These are phyloP conservation scores for Epinephelus coioides DNA, from an alignment of 2,797 vertebrate species.

Conservation along the genomic window DNA sequence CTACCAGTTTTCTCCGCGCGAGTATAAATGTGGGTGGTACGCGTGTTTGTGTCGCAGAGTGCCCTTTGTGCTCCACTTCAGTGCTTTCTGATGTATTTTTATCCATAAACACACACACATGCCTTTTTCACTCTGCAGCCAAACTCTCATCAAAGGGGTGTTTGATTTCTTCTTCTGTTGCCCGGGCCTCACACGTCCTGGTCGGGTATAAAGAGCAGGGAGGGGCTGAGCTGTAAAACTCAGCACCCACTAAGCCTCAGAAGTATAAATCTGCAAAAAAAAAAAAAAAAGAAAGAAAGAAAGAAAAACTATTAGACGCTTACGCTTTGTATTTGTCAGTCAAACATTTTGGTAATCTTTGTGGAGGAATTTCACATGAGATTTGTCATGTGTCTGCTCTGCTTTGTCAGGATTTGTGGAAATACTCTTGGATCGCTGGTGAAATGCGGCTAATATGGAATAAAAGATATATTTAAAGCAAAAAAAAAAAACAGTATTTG, in stretches of 20 bases:
- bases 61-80: conserved; percentile 64
- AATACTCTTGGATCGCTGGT: conserved; percentile 23
- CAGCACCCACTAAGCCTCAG: conserved; percentile 54
- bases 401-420: conserved; percentile 48
- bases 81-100: conserved; percentile 78
- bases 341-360: conserved; percentile 54
- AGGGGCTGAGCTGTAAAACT: conserved; percentile 63
- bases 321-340: conserved; percentile 64
- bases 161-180: conserved; percentile 78
- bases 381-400: conserved; percentile 46
- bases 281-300: neutral
- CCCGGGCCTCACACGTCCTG: conserved; percentile 66
- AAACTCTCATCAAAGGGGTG: conserved; percentile 78
- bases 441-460: conserved; percentile 24
- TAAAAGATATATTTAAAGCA: neutral
- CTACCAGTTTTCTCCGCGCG: conserved; percentile 1
- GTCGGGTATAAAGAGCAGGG: conserved; percentile 58
- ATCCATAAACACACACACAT: conserved; percentile 59
- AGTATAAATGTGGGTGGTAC: conserved; percentile 46
- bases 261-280: conserved; percentile 56
- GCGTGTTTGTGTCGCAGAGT: conserved; percentile 44
- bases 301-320: conserved; percentile 47
- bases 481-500: neutral
- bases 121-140: conserved; percentile 72
- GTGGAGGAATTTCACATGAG: conserved; percentile 39